A percentile compares a stretch with the other conserved stretches of the same genome.
Evolutionary conservation across 2,888 invertebrate genomes (phyloP).

Genomic region (Drosophila pseudotalamancana): DNA sequence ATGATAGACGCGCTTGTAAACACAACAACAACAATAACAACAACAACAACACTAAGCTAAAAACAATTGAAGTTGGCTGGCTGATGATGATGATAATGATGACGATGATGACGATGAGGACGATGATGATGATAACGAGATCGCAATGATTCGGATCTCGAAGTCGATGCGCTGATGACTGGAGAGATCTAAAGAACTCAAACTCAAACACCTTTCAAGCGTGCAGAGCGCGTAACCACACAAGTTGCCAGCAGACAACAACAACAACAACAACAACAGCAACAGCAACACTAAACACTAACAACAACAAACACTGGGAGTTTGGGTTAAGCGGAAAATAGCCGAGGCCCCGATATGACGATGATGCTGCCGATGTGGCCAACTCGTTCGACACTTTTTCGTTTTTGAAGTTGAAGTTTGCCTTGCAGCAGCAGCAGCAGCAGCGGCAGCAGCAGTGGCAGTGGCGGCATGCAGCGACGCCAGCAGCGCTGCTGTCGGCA

Average conservation of each 20-base stretch:
- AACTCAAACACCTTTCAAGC: slow-evolving; percentile 79
- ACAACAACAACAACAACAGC: slow-evolving; percentile 33
- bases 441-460: slow-evolving; percentile 19
- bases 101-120: slow-evolving; percentile 41
- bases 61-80: slow-evolving; percentile 71
- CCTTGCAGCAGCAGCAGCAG: slow-evolving; percentile 53
- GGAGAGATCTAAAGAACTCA: slow-evolving; percentile 77
- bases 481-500: slow-evolving; percentile 70
- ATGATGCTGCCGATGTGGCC: slow-evolving; percentile 65
- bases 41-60: slow-evolving; percentile 40
- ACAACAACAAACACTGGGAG: slow-evolving; percentile 49
- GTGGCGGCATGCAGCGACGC: slow-evolving; percentile 51
- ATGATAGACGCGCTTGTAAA: slow-evolving; percentile 71
- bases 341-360: slow-evolving; percentile 66
- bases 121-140: slow-evolving; percentile 61
- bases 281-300: slow-evolving; percentile 27
- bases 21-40: slow-evolving; percentile 44
- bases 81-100: slow-evolving; percentile 62
- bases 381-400: slow-evolving; percentile 72
- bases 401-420: slow-evolving; percentile 71
- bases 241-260: slow-evolving; percentile 67
- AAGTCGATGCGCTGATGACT: slow-evolving; percentile 72
- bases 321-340: slow-evolving; percentile 77
- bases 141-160: slow-evolving; percentile 57
- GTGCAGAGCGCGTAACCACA: slow-evolving; percentile 70